Evolutionary conservation across 2,113 vertebrate genomes (phyloP), one percentile per base, ranked within the genome.

Genomic region (Triplophysa tibetana): DNA sequence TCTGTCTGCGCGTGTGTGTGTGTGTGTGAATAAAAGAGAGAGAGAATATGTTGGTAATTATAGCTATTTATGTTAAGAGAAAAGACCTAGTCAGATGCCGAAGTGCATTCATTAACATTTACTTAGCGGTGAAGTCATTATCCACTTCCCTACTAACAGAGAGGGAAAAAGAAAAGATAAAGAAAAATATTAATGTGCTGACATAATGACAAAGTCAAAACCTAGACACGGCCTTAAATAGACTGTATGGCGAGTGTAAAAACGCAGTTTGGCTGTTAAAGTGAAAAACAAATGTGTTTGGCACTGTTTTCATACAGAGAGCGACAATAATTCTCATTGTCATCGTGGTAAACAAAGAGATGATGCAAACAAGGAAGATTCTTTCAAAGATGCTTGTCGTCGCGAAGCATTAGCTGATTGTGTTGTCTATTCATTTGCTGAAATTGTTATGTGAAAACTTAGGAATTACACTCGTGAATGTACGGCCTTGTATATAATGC

Each of bases 31-130:
- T 70, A 52, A 68, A 66, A 72, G 21, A 54, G 29, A 11, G 77
- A 29, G 65, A 21, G 79, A 86, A 85, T 83, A 75, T 54, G 66
- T 81, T 78, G 80, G 79, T 88, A 88, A 89, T 91, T 91, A 89
- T 84, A 85, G 84, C 81, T 87, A 84, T 88, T 90, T 88, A 88
- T 79, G 85, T 84, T 77, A 69, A 65, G 63, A 85, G 72, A 86
- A 82, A 78, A 75, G 78, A 77, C 78, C 80, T 70, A 81, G 82
- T 86, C 84, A 85, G 79, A 79, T 77, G 77, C 81, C 83, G 79
- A 87, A 88, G 86, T 86, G 86, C 85, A 79, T 87, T 89, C 87
- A 88, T 90, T 91, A 85, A 84, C 84, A 89, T 89, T 89, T 87
- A 85, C 84, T 88, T 85, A 84, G 75, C 60, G 74, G 66, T 80